phyloP scores from a whole-genome alignment of 2,797 vertebrate genomes.

The Silurus aristotelis region DNA sequence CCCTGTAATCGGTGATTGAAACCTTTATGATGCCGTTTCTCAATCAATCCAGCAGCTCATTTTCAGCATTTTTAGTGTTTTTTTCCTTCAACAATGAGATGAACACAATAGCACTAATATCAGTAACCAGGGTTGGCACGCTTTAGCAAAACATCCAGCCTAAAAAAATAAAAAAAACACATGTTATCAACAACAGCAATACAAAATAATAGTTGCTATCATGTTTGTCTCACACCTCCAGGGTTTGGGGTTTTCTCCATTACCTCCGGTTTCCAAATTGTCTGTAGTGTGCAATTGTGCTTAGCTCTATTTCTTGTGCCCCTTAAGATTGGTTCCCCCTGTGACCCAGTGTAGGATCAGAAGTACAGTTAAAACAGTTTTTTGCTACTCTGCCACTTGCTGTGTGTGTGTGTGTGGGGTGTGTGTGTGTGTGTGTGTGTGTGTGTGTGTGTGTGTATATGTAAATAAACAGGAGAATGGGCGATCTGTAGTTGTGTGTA shows the following conservation, averaged over 20 bases:
- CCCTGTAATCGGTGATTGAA: background rate
- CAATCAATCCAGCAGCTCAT: background rate
- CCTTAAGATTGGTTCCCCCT: too few species aligned
- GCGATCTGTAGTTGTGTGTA: background rate
- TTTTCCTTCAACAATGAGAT: background rate
- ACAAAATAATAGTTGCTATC: too few species aligned
- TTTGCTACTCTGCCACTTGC: background rate
- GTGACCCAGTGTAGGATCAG: too few species aligned
- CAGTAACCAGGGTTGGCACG: background rate
- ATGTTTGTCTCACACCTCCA: too few species aligned
- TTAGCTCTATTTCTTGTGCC: too few species aligned
- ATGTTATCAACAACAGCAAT: background rate
- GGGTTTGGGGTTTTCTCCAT: too few species aligned
- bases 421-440: constrained; percentile 4
- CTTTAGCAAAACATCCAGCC: background rate
- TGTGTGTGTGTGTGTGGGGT: background rate
- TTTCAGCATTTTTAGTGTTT: background rate
- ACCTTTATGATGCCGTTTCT: too few species aligned
- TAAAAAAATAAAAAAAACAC: background rate
- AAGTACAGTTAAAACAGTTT: background rate
- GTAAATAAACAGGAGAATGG: background rate
- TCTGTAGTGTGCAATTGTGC: too few species aligned
- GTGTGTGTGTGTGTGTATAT: background rate
- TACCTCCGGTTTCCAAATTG: too few species aligned
- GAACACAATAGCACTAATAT: background rate